Base-by-base conservation (phyloP, 2,797 vertebrate genomes). In the Sandelia bainsii region DNA sequence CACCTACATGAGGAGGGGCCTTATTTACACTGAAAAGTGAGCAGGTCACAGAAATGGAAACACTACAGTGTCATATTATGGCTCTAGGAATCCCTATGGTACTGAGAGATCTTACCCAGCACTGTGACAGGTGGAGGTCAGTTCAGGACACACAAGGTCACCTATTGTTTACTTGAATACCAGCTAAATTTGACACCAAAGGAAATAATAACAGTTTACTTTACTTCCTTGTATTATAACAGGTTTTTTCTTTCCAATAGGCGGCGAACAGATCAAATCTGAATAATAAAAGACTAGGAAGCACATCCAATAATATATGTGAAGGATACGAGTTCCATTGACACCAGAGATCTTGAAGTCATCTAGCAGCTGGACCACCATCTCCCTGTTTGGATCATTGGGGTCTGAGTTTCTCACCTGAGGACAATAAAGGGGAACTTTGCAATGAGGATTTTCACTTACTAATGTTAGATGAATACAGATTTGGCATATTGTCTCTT, bases 271-370 rank as follows among this genome's bases (percentile, higher is more conserved):
- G 25, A 54, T 64, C 3, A 40, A 58, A 27, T 60, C 1, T 3
- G 3, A 45, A 19, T 29, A 16, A 52, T 9, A 22, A 72, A 66
- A 65, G 1, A 54, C 19, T 6, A 45, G 12, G 11, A 8, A 40
- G 29, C 3, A 19, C 53, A 52, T 9, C 14, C 4, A 42, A 37
- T 27, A 62, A 69, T 27, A 44, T 49, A 13, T 61, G 12, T 39
- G 52, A 95, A 97, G 95, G 97, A 99, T 98, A 98, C 93, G 98
- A 56, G 97, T 98, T 76, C 98, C 98, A 72, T 99, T 99, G 72
- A 97, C 94, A 40, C 98, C 98, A 77, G 97, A 98, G 87, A 99
- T 98, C 92, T 99, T 99, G 89, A 99, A 99, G 89, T 99, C 98
- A 52, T 99, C 98, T 5, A 99, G 86, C 45, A 99, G 91, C 88